Evolutionary conservation across 2,888 invertebrate genomes (phyloP).

Genomic region (Caenorhabditis sulstoni): DNA sequence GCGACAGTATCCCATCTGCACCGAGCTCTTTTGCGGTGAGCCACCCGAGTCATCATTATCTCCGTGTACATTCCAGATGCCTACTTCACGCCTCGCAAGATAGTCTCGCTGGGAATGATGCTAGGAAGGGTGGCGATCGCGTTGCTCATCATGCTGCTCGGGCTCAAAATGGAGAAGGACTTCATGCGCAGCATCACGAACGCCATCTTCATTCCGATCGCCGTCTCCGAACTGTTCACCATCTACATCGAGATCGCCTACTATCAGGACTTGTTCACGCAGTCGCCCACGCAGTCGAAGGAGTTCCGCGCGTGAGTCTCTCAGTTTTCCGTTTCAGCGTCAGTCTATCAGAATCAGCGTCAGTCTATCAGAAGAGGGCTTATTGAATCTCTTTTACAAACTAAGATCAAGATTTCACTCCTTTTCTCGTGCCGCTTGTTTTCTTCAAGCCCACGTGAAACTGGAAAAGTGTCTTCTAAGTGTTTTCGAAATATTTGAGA

Average conservation of each 20-base stretch:
- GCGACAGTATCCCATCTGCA: constrained; percentile 45
- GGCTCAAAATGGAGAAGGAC: constrained; percentile 66
- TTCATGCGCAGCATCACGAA: constrained; percentile 65
- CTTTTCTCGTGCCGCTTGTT: no score
- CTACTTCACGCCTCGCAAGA: constrained; percentile 56
- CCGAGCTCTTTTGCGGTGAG: constrained; percentile 53
- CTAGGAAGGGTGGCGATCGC: constrained; percentile 55
- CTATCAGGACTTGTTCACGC: constrained; percentile 53
- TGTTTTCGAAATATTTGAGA: no score
- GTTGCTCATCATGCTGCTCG: constrained; percentile 59
- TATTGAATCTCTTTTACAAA: no score
- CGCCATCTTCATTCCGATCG: constrained; percentile 64
- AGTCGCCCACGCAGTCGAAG: constrained; percentile 37
- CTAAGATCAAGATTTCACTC: no score
- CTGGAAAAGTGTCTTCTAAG: no score
- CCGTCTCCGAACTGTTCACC: constrained; percentile 61
- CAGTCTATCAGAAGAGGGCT: no score
- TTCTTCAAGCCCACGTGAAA: no score
- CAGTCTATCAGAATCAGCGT: no score
- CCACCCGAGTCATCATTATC: neutral
- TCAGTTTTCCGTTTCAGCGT: no score
- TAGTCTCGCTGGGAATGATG: constrained; percentile 53
- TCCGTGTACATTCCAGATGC: constrained; percentile 36
- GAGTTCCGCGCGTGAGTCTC: constrained; percentile 39
- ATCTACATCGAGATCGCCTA: constrained; percentile 60